Evolutionary conservation across 2,797 vertebrate species (phyloP).

Genomic region (Rhinophrynus dorsalis): DNA sequence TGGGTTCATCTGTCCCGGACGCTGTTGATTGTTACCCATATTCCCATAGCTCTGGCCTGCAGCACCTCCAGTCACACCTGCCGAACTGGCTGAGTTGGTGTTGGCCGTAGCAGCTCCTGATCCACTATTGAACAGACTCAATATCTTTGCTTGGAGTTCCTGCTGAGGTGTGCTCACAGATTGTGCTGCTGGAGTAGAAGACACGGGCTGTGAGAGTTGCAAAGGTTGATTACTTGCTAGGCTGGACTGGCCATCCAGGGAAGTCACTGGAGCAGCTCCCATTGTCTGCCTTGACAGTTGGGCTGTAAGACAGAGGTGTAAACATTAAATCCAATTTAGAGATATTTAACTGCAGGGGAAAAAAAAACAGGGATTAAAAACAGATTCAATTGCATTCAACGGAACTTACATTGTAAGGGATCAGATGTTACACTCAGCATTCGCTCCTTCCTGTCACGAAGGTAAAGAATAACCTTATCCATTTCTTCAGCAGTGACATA

Average conservation of each 20-base stretch:
- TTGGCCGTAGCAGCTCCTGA: constrained; percentile 49
- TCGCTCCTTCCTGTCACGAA: constrained; percentile 86
- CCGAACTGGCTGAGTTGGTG: constrained; percentile 53
- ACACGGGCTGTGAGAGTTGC: constrained; percentile 65
- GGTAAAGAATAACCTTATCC: constrained; percentile 85
- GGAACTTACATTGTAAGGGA: constrained; percentile 74
- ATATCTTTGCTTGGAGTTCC: constrained; percentile 97
- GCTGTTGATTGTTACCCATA: constrained; percentile 45
- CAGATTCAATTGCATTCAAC: too few species aligned
- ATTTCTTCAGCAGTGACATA: constrained; percentile 90
- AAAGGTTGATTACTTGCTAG: constrained; percentile 57
- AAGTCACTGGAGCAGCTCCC: constrained; percentile 62
- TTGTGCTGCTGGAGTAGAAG: constrained; percentile 61
- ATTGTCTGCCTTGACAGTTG: constrained; percentile 67
- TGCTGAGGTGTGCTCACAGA: constrained; percentile 73
- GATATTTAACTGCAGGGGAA: not conserved
- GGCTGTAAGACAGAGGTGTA: constrained; percentile 52
- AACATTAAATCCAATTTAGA: not conserved
- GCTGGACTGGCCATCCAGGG: constrained; percentile 62
- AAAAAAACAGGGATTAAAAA: not conserved
- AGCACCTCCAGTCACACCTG: constrained; percentile 42
- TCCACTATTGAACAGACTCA: constrained; percentile 94
- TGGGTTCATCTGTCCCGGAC: constrained; percentile 50
- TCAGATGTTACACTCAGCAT: constrained; percentile 74
- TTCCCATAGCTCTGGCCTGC: constrained; percentile 68